phyloP scores from a whole-genome alignment of 2,888 invertebrate species.

The Andrena praecox region DNA sequence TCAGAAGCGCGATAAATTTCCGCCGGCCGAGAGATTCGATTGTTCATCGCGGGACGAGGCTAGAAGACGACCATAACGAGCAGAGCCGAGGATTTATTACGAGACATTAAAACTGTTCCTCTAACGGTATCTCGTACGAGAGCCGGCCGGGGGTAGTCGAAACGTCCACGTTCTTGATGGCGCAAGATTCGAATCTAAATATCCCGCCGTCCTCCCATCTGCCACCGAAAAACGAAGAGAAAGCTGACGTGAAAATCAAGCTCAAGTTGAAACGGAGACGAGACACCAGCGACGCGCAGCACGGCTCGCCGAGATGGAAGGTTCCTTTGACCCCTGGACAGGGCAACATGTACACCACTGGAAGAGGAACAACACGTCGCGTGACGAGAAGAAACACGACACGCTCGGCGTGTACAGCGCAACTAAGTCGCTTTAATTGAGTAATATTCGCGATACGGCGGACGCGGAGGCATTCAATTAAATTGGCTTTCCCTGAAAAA shows the following conservation, averaged over 20 bases:
- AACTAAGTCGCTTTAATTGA: slow-evolving; percentile 38
- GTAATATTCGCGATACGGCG: slow-evolving; percentile 10
- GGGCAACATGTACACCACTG: neutral
- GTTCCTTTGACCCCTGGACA: slow-evolving; percentile 7
- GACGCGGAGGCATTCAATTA: slow-evolving; percentile 14
- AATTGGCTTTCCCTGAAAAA: slow-evolving; percentile 20
- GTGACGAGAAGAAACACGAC: slow-evolving; percentile 3
- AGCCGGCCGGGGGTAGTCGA: slow-evolving; percentile 17
- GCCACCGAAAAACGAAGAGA: neutral
- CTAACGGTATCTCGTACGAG: slow-evolving; percentile 38
- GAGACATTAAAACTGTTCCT: slow-evolving; percentile 50
- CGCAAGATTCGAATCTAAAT: slow-evolving; percentile 43
- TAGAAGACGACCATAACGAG: slow-evolving; percentile 10
- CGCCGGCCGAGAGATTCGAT: slow-evolving; percentile 20
- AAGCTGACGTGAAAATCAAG: slow-evolving; percentile 1
- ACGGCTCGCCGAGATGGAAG: neutral
- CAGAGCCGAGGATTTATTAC: slow-evolving; percentile 36
- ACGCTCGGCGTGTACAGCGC: neutral
- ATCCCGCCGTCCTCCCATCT: neutral
- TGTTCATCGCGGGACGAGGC: slow-evolving; percentile 11
- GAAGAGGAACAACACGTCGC: neutral
- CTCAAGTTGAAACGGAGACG: neutral
- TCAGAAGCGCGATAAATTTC: slow-evolving; percentile 22
- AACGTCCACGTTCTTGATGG: slow-evolving; percentile 13
- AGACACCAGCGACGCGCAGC: neutral